Evolutionary conservation across 2,888 invertebrate species (phyloP).

Genomic region (Apodemia mormo): DNA sequence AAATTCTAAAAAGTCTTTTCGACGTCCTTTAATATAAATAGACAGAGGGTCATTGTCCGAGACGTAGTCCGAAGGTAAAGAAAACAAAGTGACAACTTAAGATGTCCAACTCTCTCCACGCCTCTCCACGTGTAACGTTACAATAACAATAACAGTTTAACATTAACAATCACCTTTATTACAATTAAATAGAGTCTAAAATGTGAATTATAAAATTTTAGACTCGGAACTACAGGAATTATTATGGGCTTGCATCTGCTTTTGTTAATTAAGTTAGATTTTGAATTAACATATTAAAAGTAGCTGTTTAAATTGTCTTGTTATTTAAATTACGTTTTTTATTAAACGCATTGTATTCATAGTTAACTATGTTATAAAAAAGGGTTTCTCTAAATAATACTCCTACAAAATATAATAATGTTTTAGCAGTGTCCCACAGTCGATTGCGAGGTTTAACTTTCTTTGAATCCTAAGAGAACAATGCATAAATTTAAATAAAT

Average conservation of each 20-base stretch:
- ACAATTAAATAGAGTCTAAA: slow-evolving; percentile 46
- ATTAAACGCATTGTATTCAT: neutral
- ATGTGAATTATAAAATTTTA: slow-evolving; percentile 20
- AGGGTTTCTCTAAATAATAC: neutral
- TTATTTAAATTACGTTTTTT: slow-evolving; percentile 25
- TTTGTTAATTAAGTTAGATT: slow-evolving; percentile 63
- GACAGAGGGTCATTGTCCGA: slow-evolving; percentile 64
- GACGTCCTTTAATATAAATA: slow-evolving; percentile 51
- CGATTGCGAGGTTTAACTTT: no score
- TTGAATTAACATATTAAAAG: slow-evolving; percentile 25
- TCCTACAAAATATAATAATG: neutral
- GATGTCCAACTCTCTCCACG: slow-evolving; percentile 63
- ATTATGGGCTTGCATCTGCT: slow-evolving; percentile 36
- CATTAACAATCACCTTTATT: slow-evolving; percentile 42
- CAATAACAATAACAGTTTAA: slow-evolving; percentile 61
- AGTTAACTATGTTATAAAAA: neutral
- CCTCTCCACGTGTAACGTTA: slow-evolving; percentile 63
- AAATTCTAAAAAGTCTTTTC: slow-evolving; percentile 18
- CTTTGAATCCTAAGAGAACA: no score
- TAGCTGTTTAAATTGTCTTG: neutral
- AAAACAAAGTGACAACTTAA: slow-evolving; percentile 76
- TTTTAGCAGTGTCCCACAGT: no score
- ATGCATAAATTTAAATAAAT: no score
- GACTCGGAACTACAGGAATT: slow-evolving; percentile 28
- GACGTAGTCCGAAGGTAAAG: slow-evolving; percentile 62